Conservation (phyloP, 2,113 vertebrate species). For the Elephantulus edwardii region DNA sequence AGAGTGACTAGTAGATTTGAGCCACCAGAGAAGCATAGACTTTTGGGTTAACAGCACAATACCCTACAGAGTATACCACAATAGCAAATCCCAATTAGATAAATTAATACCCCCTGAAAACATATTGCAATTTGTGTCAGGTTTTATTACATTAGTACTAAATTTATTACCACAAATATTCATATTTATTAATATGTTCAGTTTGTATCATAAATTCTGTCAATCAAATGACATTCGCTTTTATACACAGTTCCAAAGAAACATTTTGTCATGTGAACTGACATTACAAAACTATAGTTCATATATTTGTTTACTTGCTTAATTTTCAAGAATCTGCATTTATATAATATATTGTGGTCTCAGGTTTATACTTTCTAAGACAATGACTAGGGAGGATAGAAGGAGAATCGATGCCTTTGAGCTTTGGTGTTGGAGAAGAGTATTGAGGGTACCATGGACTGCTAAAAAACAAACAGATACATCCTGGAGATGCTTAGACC, state of each 20-base stretch:
- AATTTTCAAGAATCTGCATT: neutral
- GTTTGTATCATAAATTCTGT: neutral
- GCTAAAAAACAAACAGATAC: no score
- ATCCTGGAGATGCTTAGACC: no score
- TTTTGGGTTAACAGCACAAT: no score
- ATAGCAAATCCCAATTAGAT: neutral
- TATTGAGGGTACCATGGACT: no score
- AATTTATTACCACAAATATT: neutral
- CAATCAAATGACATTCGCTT: neutral
- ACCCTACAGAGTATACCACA: no score
- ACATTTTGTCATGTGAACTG: neutral
- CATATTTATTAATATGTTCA: slow-evolving; percentile 10
- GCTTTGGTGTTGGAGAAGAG: no score
- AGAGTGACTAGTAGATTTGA: no score
- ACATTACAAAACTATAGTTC: neutral
- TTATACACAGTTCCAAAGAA: neutral
- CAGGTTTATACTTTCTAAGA: no score
- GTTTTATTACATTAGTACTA: neutral
- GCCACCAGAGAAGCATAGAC: no score
- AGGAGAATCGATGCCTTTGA: no score
- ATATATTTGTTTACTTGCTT: neutral
- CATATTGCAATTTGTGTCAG: slow-evolving; percentile 1
- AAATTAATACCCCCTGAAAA: neutral
- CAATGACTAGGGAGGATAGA: no score
- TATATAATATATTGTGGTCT: neutral